Base-by-base conservation (phyloP, 2,113 vertebrate genomes). In the Nansenia antarctica region DNA sequence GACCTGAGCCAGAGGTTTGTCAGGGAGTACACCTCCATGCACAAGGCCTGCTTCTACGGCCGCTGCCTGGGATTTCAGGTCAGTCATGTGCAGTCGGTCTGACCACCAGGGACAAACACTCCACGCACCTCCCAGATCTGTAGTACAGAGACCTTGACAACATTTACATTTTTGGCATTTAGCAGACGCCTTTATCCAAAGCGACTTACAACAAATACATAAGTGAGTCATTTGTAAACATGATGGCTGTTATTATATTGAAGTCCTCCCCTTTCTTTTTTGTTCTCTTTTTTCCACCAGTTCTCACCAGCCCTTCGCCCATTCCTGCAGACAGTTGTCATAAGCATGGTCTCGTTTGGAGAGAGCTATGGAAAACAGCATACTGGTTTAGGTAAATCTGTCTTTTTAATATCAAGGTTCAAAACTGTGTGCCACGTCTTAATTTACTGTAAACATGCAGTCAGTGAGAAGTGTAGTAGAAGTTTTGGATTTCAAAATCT, bases 61-160 rank as follows among this genome's bases (percentile, higher is more conserved):
- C 93, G 95, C 76, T 97, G 96, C 57, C 87, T 96, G 57, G 96
- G 96, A 73, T 97, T 97, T 69, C 96, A 97, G 94, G 96, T 97
- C 60, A 65, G 82, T 9, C 14, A 61, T 71, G 15, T n/a, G n/a
- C n/a, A n/a, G n/a, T n/a, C n/a, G n/a, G n/a, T n/a, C n/a, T n/a
- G n/a, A n/a, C n/a, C n/a, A n/a, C n/a, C n/a, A n/a, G n/a, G n/a
- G n/a, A n/a, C n/a, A n/a, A n/a, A n/a, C n/a, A n/a, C n/a, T n/a
- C n/a, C n/a, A n/a, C n/a, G n/a, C n/a, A n/a, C n/a, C n/a, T n/a
- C n/a, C n/a, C n/a, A n/a, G n/a, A n/a, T n/a, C n/a, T n/a, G n/a
- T n/a, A n/a, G n/a, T n/a, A n/a, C 14, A 0, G 42, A 47, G 42
- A 47, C 1, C 15, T n/a, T 47, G 42, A 9, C 35, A 4, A 4